These are phyloP conservation scores for Sorex maritimensis DNA, from an alignment of 2,797 vertebrate genomes.

Conservation along the genomic window DNA sequence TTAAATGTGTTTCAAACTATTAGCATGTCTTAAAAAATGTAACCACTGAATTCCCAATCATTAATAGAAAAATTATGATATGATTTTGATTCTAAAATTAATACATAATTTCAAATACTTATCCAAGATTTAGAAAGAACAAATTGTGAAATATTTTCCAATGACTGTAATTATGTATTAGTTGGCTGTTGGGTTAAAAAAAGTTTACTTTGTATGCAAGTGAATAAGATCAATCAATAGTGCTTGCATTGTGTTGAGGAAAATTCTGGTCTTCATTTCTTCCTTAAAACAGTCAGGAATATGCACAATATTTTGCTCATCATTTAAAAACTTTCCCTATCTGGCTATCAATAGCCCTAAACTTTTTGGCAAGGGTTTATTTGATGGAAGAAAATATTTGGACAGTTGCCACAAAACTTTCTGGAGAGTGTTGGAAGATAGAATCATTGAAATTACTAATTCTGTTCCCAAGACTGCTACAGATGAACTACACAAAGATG, in stretches of 20 bases:
- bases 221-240: not conserved
- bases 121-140: slow-evolving; percentile 52
- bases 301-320: not conserved
- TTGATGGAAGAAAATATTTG: not conserved
- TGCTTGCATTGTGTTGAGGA: not conserved
- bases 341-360: not conserved
- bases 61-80: slow-evolving; percentile 55
- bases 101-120: slow-evolving; percentile 73
- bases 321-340: not conserved
- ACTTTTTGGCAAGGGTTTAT: slow-evolving; percentile 19
- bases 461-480: not conserved
- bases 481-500: not conserved
- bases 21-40: slow-evolving; percentile 23
- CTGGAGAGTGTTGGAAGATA: not conserved
- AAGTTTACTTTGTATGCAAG: slow-evolving; percentile 18
- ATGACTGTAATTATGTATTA: slow-evolving; percentile 66
- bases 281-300: not conserved
- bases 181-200: slow-evolving; percentile 52
- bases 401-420: slow-evolving; percentile 2
- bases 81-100: slow-evolving; percentile 74
- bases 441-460: not conserved
- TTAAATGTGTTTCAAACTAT: slow-evolving; percentile 39
- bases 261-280: not conserved
- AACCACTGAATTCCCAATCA: slow-evolving; percentile 63
- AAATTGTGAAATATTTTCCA: slow-evolving; percentile 70